Percentiles rank a stretch among this genome's conserved stretches.
Conservation (phyloP, 2,797 vertebrate species). For the Erpetoichthys calabaricus region DNA sequence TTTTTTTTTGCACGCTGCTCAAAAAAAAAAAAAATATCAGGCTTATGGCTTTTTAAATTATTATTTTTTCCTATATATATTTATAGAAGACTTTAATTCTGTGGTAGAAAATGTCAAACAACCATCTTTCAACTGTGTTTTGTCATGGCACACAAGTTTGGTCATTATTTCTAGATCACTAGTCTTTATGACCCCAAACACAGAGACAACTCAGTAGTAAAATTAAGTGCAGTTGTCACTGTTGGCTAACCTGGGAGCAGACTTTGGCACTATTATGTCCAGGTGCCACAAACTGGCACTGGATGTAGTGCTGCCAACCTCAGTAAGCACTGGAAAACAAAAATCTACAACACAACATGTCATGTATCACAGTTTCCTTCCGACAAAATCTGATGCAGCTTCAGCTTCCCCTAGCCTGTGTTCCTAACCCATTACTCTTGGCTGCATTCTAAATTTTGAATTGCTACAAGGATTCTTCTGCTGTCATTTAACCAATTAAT, state of each 20-base stretch:
- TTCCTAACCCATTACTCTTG: neutral
- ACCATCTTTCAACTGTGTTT: too few species aligned
- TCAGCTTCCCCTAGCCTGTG: neutral
- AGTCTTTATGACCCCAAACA: too few species aligned
- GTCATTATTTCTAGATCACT: too few species aligned
- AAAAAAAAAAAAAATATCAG: conserved; percentile 43
- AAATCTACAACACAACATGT: neutral
- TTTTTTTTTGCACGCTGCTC: conserved; percentile 41
- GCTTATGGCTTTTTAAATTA: conserved; percentile 60
- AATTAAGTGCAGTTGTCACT: too few species aligned
- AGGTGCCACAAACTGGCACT: conserved; percentile 6
- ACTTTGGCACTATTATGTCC: conserved; percentile 21
- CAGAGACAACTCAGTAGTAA: too few species aligned
- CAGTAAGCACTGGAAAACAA: neutral
- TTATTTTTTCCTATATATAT: conserved; percentile 13
- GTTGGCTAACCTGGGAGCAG: too few species aligned
- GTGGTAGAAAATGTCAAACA: conserved; percentile 9
- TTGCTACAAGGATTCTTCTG: conserved; percentile 5
- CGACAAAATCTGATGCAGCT: neutral
- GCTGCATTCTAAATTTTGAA: neutral
- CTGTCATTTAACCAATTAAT: conserved; percentile 4
- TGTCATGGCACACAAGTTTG: too few species aligned
- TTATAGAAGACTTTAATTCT: conserved; percentile 8
- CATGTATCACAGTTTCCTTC: neutral
- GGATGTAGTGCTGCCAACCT: conserved; percentile 3